These are phyloP conservation scores for Numida meleagris DNA, from an alignment of 2,113 vertebrate genomes.

Conservation along the genomic window DNA sequence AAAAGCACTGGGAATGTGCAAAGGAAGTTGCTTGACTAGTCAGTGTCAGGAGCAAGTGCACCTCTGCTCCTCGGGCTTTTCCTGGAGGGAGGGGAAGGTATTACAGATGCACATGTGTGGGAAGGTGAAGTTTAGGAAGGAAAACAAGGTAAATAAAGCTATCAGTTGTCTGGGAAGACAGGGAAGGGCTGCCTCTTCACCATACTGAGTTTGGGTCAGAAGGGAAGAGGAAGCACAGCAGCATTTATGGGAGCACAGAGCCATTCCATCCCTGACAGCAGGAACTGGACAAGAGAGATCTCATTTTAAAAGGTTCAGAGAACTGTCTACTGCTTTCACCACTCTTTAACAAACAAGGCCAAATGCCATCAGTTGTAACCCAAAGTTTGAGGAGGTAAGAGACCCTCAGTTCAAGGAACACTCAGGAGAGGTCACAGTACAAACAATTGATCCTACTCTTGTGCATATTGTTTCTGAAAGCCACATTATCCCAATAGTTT, in stretches of 20 bases:
- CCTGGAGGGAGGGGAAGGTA: fast-evolving
- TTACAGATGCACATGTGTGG: background rate
- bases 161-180: background rate
- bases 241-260: background rate
- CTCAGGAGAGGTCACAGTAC: background rate
- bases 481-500: background rate
- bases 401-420: background rate
- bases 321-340: background rate
- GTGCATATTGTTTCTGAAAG: background rate
- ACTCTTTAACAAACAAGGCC: background rate
- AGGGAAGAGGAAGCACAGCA: background rate
- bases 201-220: background rate
- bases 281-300: background rate
- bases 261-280: background rate
- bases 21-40: background rate
- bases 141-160: background rate
- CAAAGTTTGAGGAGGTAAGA: background rate
- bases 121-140: background rate
- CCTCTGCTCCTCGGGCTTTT: background rate
- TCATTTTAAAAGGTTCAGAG: background rate
- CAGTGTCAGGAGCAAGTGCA: background rate
- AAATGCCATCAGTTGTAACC: background rate
- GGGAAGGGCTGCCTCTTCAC: background rate
- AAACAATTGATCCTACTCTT: background rate
- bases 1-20: background rate